These are phyloP conservation scores for Xerus rutilus DNA, from an alignment of 2,797 vertebrate species.

Conservation along the genomic window DNA sequence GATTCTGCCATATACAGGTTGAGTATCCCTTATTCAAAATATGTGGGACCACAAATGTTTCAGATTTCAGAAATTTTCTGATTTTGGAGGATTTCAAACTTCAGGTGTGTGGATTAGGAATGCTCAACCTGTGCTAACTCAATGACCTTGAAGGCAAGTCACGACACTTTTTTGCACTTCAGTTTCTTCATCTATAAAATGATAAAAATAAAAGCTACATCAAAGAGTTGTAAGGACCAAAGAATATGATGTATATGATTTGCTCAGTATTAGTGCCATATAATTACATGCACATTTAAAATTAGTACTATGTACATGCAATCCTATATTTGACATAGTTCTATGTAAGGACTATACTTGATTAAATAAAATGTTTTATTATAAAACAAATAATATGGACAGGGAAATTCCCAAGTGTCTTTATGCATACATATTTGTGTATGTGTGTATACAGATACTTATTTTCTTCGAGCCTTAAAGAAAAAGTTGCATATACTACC, in stretches of 20 bases:
- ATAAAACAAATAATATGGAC: background rate
- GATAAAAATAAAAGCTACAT: background rate
- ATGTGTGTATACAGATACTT: background rate
- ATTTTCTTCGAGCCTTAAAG: background rate
- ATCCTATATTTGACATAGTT: background rate
- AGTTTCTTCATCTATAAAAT: no score
- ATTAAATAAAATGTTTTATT: background rate
- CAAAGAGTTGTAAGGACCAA: background rate
- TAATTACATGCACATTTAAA: conserved; percentile 5
- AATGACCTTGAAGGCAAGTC: background rate
- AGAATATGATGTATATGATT: background rate
- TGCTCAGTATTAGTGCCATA: background rate
- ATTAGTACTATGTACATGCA: background rate
- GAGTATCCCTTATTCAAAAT: background rate
- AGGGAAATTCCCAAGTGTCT: background rate
- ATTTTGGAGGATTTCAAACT: background rate
- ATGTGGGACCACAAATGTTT: background rate
- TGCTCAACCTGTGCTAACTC: background rate
- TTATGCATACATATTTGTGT: background rate
- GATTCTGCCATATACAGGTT: background rate
- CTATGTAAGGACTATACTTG: background rate
- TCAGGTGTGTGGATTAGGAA: background rate
- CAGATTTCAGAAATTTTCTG: background rate
- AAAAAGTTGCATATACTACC: background rate
- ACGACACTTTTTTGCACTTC: background rate